Evolutionary conservation across 1,140 invertebrate species (phyloP), one percentile per base, ranked within the genome.

Genomic region (Potamilus streckersoni): DNA sequence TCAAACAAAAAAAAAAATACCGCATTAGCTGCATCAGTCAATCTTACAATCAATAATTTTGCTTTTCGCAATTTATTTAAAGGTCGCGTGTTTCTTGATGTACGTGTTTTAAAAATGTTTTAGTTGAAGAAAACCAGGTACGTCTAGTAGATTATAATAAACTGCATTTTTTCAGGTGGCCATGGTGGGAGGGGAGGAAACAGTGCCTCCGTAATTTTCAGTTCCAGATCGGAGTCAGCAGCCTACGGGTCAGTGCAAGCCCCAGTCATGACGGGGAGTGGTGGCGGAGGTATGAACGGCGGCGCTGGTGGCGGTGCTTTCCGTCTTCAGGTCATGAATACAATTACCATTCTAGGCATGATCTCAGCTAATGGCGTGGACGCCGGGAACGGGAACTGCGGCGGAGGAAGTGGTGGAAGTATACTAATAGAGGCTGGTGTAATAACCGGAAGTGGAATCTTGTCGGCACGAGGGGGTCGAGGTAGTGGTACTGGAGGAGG

Each of bases 401-500:
- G 74, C 12, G 74, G 74, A 15, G 74, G 74, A 20, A 76, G 74
- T 56, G 74, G 74, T 38, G 74, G 74, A 49, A 66, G 69, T 67
- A 49, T 71, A 15, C 67, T 38, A 27, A 38, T 76, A 49, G 49
- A 31, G 6, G 49, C 69, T 20, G 23, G 12, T 27, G 27, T 55
- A 17, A 65, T 76, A 58, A 31, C 49, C 60, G 74, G 74, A 58
- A 49, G 19, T 27, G 74, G 74, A 12, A 23, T 65, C 17, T 16
- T 76, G 38, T 23, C 62, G 31, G 74, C 69, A 66, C 69, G 69
- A 17, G 74, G 74, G 60, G 74, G 74, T 19, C 66, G 68, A 55
- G 74, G 74, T 56, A 63, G 62, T 15, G 38, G 74, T 59, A 63
- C 60, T 17, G 74, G 74, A 19, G 74, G 74, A 6, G 74, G 74